Evolutionary conservation across 1,140 invertebrate species (phyloP).

Genomic region (Mizuhopecten yessoensis): DNA sequence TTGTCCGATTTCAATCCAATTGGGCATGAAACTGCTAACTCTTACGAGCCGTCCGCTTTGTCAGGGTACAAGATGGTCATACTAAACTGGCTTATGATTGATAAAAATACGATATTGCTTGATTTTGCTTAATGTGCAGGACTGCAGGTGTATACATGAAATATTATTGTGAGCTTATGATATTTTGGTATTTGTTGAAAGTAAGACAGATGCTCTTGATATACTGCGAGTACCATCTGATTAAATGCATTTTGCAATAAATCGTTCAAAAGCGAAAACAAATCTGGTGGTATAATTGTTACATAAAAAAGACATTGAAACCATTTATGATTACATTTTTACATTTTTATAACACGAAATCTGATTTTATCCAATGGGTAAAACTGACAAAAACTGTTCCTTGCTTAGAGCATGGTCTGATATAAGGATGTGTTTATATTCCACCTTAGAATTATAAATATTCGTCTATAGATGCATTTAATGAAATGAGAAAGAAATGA

Average conservation of each 20-base stretch:
- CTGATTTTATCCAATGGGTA: background rate
- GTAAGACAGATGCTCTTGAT: slow-evolving; percentile 37
- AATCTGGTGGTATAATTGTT: background rate
- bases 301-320: slow-evolving; percentile 15
- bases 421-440: background rate
- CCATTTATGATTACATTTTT: too few relatives aligned
- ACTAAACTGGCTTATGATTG: too few relatives aligned
- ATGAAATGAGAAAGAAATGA: background rate
- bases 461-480: background rate
- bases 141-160: too few relatives aligned
- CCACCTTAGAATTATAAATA: background rate
- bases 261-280: background rate
- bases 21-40: too few relatives aligned
- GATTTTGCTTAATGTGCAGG: too few relatives aligned
- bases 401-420: background rate
- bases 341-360: background rate
- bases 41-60: too few relatives aligned
- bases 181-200: slow-evolving; percentile 38
- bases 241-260: background rate
- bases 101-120: too few relatives aligned
- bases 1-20: too few relatives aligned
- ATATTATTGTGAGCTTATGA: too few relatives aligned
- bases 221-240: background rate
- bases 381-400: background rate
- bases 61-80: too few relatives aligned